These are phyloP conservation scores for Drepanosiphum platanoidis DNA, from an alignment of 2,888 invertebrate genomes.

Conservation along the genomic window DNA sequence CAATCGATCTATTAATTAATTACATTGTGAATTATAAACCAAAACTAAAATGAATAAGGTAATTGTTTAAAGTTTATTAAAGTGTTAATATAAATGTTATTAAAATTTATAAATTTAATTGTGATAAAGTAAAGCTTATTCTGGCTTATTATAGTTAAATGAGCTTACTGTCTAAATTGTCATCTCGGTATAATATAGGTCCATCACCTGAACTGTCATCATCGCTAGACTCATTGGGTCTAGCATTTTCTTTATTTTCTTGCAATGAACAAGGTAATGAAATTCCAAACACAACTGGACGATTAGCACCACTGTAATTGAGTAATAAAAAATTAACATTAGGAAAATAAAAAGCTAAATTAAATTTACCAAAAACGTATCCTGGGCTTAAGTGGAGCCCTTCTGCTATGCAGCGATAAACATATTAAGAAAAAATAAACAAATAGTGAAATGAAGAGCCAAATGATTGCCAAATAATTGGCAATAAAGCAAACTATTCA, in stretches of 20 bases:
- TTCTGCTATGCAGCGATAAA: slow-evolving; percentile 75
- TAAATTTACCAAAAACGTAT: slow-evolving; percentile 88
- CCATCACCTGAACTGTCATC: slow-evolving; percentile 71
- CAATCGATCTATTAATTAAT: slow-evolving; percentile 70
- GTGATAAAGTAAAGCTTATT: slow-evolving; percentile 4
- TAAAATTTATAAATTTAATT: neutral
- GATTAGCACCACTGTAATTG: slow-evolving; percentile 68
- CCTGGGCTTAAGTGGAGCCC: slow-evolving; percentile 90
- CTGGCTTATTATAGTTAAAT: slow-evolving; percentile 25
- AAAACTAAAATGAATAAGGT: too few relatives aligned
- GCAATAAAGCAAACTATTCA: slow-evolving; percentile 59
- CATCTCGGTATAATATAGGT: slow-evolving; percentile 78
- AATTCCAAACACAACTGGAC: slow-evolving; percentile 81
- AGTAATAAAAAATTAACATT: slow-evolving; percentile 35
- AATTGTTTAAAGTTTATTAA: too few relatives aligned
- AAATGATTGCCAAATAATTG: slow-evolving; percentile 61
- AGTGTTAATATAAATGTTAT: too few relatives aligned
- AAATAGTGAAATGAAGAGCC: slow-evolving; percentile 52
- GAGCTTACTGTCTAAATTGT: slow-evolving; percentile 72
- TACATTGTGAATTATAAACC: neutral
- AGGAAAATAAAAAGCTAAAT: slow-evolving; percentile 41
- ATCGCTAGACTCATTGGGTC: slow-evolving; percentile 80
- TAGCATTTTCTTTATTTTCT: slow-evolving; percentile 89
- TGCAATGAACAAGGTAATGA: slow-evolving; percentile 76
- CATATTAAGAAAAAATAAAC: slow-evolving; percentile 61